Percentiles rank a stretch among this genome's conserved stretches.
These are phyloP conservation scores for Trichopoda pennipes DNA, from an alignment of 2,888 invertebrate genomes.

Conservation along the genomic window DNA sequence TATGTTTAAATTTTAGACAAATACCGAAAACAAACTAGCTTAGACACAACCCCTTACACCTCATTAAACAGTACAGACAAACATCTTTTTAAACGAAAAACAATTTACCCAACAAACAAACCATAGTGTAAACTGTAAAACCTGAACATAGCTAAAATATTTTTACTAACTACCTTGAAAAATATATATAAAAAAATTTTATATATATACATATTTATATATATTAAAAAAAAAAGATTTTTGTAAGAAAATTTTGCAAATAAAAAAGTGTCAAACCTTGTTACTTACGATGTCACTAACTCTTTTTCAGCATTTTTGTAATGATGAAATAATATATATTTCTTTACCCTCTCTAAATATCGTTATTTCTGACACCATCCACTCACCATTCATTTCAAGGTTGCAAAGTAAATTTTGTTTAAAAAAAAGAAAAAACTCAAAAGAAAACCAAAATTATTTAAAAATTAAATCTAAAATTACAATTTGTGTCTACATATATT, in stretches of 20 bases:
- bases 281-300: background rate
- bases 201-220: slow-evolving; percentile 32
- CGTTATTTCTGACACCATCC: slow-evolving; percentile 12
- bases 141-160: slow-evolving; percentile 66
- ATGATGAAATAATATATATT: background rate
- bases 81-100: slow-evolving; percentile 33
- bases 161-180: slow-evolving; percentile 43
- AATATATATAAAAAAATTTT: slow-evolving; percentile 13
- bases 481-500: slow-evolving; percentile 62
- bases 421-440: slow-evolving; percentile 14
- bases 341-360: slow-evolving; percentile 9
- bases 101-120: slow-evolving; percentile 66
- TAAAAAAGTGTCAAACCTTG: slow-evolving; percentile 31
- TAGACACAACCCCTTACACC: slow-evolving; percentile 51
- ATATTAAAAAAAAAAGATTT: slow-evolving; percentile 26
- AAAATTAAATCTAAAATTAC: slow-evolving; percentile 25
- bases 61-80: slow-evolving; percentile 4
- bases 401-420: slow-evolving; percentile 61
- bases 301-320: no score
- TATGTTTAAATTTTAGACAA: slow-evolving; percentile 23
- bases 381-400: slow-evolving; percentile 36
- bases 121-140: slow-evolving; percentile 68
- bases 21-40: slow-evolving; percentile 22
- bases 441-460: slow-evolving; percentile 32
- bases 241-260: slow-evolving; percentile 49